phyloP scores from a whole-genome alignment of 2,797 vertebrate genomes.

The Linurgus olivaceus region DNA sequence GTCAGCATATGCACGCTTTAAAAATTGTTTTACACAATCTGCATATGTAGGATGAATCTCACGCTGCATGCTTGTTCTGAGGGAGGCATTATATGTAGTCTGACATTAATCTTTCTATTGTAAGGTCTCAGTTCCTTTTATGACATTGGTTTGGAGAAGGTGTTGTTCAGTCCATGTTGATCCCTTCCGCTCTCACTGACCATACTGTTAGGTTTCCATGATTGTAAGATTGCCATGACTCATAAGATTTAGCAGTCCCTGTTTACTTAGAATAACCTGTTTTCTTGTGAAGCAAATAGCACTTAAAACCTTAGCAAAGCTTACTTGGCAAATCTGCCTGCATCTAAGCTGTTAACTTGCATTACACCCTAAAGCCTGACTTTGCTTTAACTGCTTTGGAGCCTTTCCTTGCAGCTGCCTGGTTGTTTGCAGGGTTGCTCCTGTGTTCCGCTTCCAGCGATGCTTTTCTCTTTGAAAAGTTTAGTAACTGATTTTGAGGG shows the following conservation, averaged over 20 bases:
- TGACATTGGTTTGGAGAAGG: neutral
- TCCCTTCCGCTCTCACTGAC: neutral
- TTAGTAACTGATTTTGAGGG: neutral
- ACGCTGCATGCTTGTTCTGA: neutral
- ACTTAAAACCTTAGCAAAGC: neutral
- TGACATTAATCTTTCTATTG: neutral
- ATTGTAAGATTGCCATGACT: neutral
- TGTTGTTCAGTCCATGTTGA: rapidly evolving
- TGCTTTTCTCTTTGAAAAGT: slow-evolving; percentile 31
- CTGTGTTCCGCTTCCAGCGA: neutral
- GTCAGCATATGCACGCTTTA: rapidly evolving
- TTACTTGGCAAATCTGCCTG: neutral
- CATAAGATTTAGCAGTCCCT: neutral
- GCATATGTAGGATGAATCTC: neutral
- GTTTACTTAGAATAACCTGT: neutral
- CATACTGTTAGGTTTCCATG: neutral
- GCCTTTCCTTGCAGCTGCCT: neutral
- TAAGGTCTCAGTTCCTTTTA: neutral
- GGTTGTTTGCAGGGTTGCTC: neutral
- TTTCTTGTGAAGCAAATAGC: neutral
- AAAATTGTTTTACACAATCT: neutral
- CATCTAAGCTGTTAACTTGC: neutral
- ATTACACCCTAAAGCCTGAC: neutral
- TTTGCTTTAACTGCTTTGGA: neutral
- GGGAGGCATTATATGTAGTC: neutral